These are phyloP conservation scores for Cepaea nemoralis DNA, from an alignment of 1,140 invertebrate species.

Conservation along the genomic window DNA sequence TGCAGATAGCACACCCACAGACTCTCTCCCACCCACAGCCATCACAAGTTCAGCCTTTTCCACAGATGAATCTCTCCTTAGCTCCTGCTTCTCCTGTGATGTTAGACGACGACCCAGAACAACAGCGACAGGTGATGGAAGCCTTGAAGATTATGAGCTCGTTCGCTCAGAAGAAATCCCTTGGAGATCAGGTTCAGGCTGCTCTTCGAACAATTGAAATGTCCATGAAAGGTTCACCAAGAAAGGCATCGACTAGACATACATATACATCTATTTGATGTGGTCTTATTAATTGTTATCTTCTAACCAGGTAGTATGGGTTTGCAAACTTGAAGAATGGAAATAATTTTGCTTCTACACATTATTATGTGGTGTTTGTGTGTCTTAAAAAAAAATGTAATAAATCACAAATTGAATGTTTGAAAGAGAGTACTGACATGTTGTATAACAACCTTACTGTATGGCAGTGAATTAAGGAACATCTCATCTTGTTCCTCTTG, in stretches of 20 bases:
- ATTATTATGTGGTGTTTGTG: too few species aligned
- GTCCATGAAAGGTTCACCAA: constrained; percentile 12
- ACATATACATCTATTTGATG: constrained; percentile 21
- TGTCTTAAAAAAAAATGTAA: too few species aligned
- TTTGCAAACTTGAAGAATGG: too few species aligned
- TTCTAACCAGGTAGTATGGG: too few species aligned
- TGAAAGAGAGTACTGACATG: too few species aligned
- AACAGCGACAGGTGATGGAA: constrained; percentile 30
- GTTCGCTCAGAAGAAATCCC: constrained; percentile 32
- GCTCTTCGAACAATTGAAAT: constrained; percentile 39
- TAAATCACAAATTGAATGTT: too few species aligned
- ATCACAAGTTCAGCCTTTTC: background rate
- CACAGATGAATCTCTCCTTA: background rate
- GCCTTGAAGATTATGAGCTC: constrained; percentile 40
- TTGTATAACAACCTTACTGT: too few species aligned
- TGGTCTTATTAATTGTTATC: background rate
- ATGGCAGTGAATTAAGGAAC: too few species aligned
- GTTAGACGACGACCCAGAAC: constrained; percentile 30
- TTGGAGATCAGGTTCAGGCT: constrained; percentile 32
- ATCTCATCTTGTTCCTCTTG: too few species aligned
- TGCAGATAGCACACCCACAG: background rate
- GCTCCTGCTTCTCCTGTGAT: constrained; percentile 11
- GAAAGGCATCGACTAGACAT: background rate
- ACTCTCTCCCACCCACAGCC: constrained; percentile 25
- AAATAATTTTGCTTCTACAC: too few species aligned